Evolutionary conservation across 2,797 vertebrate species (phyloP).

Genomic region (Danio albolineatus): DNA sequence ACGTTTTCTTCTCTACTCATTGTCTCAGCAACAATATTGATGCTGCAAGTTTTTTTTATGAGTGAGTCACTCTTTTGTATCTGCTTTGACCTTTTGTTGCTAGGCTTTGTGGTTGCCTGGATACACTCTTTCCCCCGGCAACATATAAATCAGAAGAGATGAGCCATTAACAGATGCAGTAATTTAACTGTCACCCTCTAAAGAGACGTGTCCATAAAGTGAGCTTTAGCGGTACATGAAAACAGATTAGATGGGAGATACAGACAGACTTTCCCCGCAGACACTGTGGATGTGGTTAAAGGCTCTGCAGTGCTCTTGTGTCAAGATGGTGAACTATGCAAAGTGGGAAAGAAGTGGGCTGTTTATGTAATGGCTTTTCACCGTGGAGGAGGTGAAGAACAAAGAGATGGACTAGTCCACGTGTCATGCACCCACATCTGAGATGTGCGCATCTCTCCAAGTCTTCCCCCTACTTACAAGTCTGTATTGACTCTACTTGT

Average conservation of each 20-base stretch:
- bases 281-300: slow-evolving; percentile 15
- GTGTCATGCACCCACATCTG: slow-evolving; percentile 23
- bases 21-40: slow-evolving; percentile 41
- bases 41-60: slow-evolving; percentile 49
- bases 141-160: slow-evolving; percentile 54
- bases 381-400: slow-evolving; percentile 26
- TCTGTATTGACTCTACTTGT: not conserved
- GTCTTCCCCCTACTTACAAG: slow-evolving; percentile 7
- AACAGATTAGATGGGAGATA: slow-evolving; percentile 39
- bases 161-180: slow-evolving; percentile 59
- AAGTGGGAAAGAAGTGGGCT: slow-evolving; percentile 35
- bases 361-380: slow-evolving; percentile 47
- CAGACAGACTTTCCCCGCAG: slow-evolving; percentile 33
- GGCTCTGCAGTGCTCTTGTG: slow-evolving; percentile 29
- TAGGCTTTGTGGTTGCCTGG: slow-evolving; percentile 65
- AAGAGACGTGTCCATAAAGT: slow-evolving; percentile 42
- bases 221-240: slow-evolving; percentile 35
- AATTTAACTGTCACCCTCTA: slow-evolving; percentile 50
- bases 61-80: slow-evolving; percentile 63
- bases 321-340: slow-evolving; percentile 32
- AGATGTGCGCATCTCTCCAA: not conserved
- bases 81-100: slow-evolving; percentile 65
- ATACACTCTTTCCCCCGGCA: slow-evolving; percentile 58
- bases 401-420: slow-evolving; percentile 28
- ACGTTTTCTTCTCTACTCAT: slow-evolving; percentile 6